phyloP scores from a whole-genome alignment of 1,140 invertebrate species.

The Drosophila virilis region DNA sequence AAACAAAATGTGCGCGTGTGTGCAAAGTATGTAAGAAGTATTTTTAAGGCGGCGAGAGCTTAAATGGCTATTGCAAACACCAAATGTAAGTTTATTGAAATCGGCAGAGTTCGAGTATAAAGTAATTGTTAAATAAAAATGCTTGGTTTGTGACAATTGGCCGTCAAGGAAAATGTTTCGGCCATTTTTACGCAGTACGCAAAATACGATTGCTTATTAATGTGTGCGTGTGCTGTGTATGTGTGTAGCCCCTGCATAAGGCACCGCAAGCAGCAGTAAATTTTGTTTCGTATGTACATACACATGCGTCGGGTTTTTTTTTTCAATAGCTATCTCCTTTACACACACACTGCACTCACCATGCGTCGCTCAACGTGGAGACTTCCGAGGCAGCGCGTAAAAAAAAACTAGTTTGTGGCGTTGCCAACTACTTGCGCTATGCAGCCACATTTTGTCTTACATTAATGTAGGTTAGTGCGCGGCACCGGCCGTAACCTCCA shows the following conservation, averaged over 20 bases:
- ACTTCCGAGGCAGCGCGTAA: slow-evolving; percentile 43
- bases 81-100: slow-evolving; percentile 19
- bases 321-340: slow-evolving; percentile 48
- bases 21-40: slow-evolving; percentile 33
- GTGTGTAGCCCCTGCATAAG: slow-evolving; percentile 34
- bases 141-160: slow-evolving; percentile 11
- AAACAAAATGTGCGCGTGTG: slow-evolving; percentile 32
- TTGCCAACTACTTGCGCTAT: slow-evolving; percentile 43
- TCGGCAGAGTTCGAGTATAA: slow-evolving; percentile 2
- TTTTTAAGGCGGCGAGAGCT: slow-evolving; percentile 33
- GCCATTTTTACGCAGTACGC: slow-evolving; percentile 63
- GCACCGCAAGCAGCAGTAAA: slow-evolving; percentile 46
- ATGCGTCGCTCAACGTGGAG: slow-evolving; percentile 42
- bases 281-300: slow-evolving; percentile 29
- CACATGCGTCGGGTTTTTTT: slow-evolving; percentile 42
- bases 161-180: slow-evolving; percentile 40
- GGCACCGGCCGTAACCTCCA: slow-evolving; percentile 16
- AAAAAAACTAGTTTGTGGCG: slow-evolving; percentile 51
- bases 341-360: slow-evolving; percentile 27
- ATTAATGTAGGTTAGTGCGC: slow-evolving; percentile 60
- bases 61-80: slow-evolving; percentile 24
- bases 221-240: slow-evolving; percentile 10
- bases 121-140: slow-evolving; percentile 34
- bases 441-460: slow-evolving; percentile 43
- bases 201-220: slow-evolving; percentile 45